phyloP scores from a whole-genome alignment of 2,113 vertebrate genomes.

The Sclerurus mexicanus region DNA sequence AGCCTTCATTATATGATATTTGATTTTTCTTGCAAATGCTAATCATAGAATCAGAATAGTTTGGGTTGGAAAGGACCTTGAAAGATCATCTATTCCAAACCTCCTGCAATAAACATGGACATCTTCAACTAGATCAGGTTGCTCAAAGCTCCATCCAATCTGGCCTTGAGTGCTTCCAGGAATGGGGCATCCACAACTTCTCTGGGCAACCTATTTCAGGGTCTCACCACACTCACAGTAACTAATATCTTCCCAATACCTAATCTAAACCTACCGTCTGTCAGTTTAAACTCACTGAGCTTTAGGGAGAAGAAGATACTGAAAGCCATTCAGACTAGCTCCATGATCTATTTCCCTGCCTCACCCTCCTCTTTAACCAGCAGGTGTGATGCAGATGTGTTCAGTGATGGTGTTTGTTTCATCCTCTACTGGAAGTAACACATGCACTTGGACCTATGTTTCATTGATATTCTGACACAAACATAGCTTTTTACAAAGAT shows the following conservation, averaged over 20 bases:
- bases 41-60: neutral
- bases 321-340: neutral
- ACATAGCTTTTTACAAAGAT: neutral
- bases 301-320: neutral
- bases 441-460: neutral
- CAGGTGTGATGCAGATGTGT: fast-evolving
- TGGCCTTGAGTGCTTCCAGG: neutral
- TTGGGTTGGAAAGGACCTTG: neutral
- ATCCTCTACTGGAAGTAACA: neutral
- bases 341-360: neutral
- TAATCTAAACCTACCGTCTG: neutral
- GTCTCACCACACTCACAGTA: neutral
- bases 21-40: neutral
- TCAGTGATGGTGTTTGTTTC: neutral
- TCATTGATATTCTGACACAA: neutral
- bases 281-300: neutral
- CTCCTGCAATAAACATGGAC: neutral
- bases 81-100: neutral
- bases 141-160: neutral
- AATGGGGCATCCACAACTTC: neutral
- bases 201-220: neutral
- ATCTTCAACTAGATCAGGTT: neutral
- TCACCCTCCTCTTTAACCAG: neutral
- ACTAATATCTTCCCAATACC: neutral
- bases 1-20: neutral